Conservation (phyloP, 1,140 invertebrate genomes). For the Monochamus saltuarius region DNA sequence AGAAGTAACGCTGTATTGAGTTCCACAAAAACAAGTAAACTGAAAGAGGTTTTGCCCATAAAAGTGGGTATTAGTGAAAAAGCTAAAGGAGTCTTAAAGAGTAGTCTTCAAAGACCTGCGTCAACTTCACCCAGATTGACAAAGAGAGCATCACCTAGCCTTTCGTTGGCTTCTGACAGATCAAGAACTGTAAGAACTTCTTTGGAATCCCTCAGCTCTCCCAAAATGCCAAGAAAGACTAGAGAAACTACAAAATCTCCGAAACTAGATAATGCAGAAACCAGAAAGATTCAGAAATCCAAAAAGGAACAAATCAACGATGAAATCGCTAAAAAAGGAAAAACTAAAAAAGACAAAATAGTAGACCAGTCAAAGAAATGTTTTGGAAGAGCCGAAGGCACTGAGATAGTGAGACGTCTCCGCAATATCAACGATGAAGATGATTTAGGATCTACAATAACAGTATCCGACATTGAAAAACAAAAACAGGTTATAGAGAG, state of each 20-base stretch:
- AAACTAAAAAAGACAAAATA: slow-evolving; percentile 40
- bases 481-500: slow-evolving; percentile 60
- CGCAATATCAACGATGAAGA: slow-evolving; percentile 17
- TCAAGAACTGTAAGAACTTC: slow-evolving; percentile 37
- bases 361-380: slow-evolving; percentile 36
- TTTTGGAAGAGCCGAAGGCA: slow-evolving; percentile 34
- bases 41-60: slow-evolving; percentile 55
- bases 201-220: slow-evolving; percentile 43
- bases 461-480: slow-evolving; percentile 55
- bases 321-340: slow-evolving; percentile 42
- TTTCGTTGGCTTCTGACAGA: slow-evolving; percentile 25
- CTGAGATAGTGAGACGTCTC: slow-evolving; percentile 41
- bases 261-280: slow-evolving; percentile 1
- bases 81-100: slow-evolving; percentile 51
- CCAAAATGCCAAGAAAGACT: slow-evolving; percentile 23
- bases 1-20: slow-evolving; percentile 51
- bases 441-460: slow-evolving; percentile 30
- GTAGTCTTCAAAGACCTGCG: slow-evolving; percentile 14
- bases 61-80: slow-evolving; percentile 54
- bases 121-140: slow-evolving; percentile 19
- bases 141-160: slow-evolving; percentile 33
- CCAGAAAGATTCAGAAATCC: slow-evolving; percentile 30
- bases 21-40: slow-evolving; percentile 43
- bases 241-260: slow-evolving; percentile 5
- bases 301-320: slow-evolving; percentile 47